Evolutionary conservation across 2,888 invertebrate species (phyloP).

Genomic region (Leptarthrus brevirostris): DNA sequence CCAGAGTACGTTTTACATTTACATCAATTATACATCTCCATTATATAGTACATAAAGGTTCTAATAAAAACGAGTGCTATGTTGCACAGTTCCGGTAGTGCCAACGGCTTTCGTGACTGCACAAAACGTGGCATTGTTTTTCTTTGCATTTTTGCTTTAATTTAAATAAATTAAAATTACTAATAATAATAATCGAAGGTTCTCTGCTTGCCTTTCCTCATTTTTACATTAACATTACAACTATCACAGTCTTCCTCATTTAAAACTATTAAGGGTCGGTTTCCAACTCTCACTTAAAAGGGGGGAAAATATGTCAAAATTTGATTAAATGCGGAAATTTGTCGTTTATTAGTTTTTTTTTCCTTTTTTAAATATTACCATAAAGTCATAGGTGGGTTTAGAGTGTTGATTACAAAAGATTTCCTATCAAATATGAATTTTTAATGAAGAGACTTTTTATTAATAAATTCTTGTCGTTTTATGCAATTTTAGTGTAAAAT

Average conservation of each 20-base stretch:
- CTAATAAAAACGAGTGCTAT: conserved; percentile 27
- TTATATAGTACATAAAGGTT: conserved; percentile 1
- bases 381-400: no score
- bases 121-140: not conserved
- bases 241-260: conserved; percentile 66
- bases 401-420: no score
- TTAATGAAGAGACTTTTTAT: no score
- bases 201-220: conserved; percentile 3
- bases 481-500: no score
- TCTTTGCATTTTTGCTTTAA: not conserved
- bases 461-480: no score
- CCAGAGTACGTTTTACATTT: conserved; percentile 27
- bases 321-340: not conserved
- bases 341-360: not conserved
- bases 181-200: not conserved
- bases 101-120: not conserved
- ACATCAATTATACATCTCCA: conserved; percentile 42
- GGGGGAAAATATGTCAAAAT: no score
- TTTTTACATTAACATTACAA: conserved; percentile 57
- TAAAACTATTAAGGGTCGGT: conserved; percentile 47
- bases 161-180: not conserved
- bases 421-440: no score
- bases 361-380: not conserved
- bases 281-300: conserved; percentile 1
- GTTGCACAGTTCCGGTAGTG: conserved; percentile 2